Evolutionary conservation across 2,888 invertebrate genomes (phyloP).

Genomic region (Macrosoma leucophasiata): DNA sequence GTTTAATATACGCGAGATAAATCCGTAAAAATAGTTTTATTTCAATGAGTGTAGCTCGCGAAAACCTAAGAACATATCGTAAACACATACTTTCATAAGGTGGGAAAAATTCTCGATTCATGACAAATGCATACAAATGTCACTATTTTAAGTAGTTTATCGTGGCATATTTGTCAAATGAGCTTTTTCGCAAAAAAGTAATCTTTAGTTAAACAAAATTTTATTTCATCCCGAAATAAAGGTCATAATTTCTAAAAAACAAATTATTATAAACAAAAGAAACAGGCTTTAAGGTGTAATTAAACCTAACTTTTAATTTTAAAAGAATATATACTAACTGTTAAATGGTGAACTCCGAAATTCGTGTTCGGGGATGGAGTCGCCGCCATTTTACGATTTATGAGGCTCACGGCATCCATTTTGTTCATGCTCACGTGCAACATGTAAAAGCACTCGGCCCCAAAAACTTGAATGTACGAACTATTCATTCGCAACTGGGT

Average conservation of each 20-base stretch:
- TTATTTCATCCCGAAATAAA: constrained; percentile 5
- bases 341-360: constrained; percentile 29
- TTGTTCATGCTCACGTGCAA: constrained; percentile 52
- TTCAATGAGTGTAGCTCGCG: no score
- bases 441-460: constrained; percentile 62
- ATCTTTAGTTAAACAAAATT: neutral
- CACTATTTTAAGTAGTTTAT: no score
- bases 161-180: no score
- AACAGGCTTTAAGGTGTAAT: constrained; percentile 3
- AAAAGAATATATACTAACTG: constrained; percentile 28
- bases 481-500: no score
- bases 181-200: no score
- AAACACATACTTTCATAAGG: no score
- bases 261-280: neutral
- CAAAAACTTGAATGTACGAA: constrained; percentile 46
- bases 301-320: constrained; percentile 12
- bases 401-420: constrained; percentile 50
- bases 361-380: constrained; percentile 43
- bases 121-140: no score
- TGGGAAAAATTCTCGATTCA: no score
- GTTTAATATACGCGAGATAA: no score
- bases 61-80: no score
- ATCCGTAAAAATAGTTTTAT: no score
- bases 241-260: neutral
- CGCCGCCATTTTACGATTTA: constrained; percentile 55